phyloP scores from a whole-genome alignment of 2,113 vertebrate species.

The Ammodytes dubius region DNA sequence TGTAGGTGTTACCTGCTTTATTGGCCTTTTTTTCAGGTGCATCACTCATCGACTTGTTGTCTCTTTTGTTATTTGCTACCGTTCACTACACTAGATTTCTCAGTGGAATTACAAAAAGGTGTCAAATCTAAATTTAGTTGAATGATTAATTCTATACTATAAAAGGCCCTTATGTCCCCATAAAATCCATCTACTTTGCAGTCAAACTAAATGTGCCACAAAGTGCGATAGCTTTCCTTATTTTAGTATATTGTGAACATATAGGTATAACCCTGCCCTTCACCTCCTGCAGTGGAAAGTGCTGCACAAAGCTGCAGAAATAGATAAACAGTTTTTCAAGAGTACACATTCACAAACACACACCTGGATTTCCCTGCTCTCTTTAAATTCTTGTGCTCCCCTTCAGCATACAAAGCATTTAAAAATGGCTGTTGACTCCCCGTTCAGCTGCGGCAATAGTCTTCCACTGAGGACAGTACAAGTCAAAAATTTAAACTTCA shows the following conservation, averaged over 20 bases:
- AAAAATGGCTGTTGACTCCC: conserved; percentile 54
- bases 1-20: background rate
- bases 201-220: conserved; percentile 1
- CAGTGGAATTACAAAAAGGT: background rate
- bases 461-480: conserved; percentile 48
- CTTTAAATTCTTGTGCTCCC: conserved; percentile 22
- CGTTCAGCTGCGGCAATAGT: conserved; percentile 61
- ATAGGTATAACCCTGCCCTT: conserved; percentile 13
- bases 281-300: conserved; percentile 1
- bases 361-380: conserved; percentile 18
- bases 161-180: background rate
- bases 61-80: background rate
- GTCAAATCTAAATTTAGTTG: background rate
- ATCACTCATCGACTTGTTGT: background rate
- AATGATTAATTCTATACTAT: background rate
- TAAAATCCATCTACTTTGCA: conserved; percentile 1
- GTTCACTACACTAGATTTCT: background rate
- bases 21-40: background rate
- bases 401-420: conserved; percentile 58
- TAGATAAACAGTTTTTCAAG: conserved; percentile 17
- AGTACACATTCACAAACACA: conserved; percentile 14
- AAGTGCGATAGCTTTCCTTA: background rate
- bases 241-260: background rate
- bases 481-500: conserved; percentile 69
- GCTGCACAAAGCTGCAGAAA: conserved; percentile 11